Conservation (phyloP, 35 echinoderm and acorn worm species). For the Heliocidaris erythrogramma region DNA sequence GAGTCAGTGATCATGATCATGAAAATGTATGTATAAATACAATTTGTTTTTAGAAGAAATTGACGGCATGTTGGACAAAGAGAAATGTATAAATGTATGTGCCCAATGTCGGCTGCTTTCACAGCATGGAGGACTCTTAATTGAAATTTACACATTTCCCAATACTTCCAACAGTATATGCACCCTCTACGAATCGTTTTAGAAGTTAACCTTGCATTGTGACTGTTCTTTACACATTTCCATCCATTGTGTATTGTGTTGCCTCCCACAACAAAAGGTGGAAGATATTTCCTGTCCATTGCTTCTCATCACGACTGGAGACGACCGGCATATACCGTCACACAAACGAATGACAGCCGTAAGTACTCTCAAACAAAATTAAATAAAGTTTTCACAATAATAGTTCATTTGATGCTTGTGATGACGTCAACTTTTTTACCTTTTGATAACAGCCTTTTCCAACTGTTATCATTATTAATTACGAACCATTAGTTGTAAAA, state of each 20-base stretch:
- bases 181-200: neutral
- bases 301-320: neutral
- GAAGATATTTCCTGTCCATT: neutral
- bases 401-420: neutral
- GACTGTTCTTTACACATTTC: neutral
- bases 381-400: neutral
- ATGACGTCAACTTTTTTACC: neutral
- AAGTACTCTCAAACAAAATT: neutral
- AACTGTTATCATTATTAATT: neutral
- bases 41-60: too few relatives aligned
- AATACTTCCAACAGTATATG: neutral
- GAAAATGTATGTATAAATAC: too few relatives aligned
- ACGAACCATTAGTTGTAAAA: neutral
- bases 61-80: too few relatives aligned
- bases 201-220: neutral
- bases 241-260: neutral
- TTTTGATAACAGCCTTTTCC: neutral
- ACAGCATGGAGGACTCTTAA: too few relatives aligned
- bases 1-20: too few relatives aligned
- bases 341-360: conserved; percentile 2
- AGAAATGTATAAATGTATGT: too few relatives aligned
- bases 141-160: neutral
- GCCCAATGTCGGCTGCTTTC: too few relatives aligned
- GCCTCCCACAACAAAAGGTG: neutral
- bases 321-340: conserved; percentile 1